Conservation (phyloP, 2,888 invertebrate species). For the Spisula solida region DNA sequence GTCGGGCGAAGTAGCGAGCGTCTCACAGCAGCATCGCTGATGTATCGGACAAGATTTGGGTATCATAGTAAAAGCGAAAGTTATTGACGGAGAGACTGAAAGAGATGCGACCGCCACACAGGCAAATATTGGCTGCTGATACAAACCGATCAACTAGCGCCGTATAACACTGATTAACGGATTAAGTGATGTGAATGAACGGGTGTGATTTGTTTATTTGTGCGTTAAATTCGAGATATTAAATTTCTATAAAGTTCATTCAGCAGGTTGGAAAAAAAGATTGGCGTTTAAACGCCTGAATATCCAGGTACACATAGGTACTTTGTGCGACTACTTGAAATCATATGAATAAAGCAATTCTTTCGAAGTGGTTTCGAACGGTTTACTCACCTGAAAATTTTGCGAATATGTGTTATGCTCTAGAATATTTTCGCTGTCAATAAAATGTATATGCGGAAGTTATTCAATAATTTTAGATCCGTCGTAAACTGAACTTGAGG, state of each 20-base stretch:
- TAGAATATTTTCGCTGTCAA: neutral
- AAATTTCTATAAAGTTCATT: constrained; percentile 2
- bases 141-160: neutral
- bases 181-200: constrained; percentile 10
- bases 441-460: too few relatives aligned
- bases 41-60: neutral
- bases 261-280: neutral
- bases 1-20: neutral
- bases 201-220: neutral
- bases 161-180: neutral
- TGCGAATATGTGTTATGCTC: neutral
- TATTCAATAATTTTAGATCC: too few relatives aligned
- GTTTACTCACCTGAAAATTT: neutral
- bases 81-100: neutral
- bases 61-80: neutral
- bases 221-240: neutral
- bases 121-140: neutral
- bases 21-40: neutral
- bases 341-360: neutral
- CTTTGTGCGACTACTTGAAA: neutral
- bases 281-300: neutral
- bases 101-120: neutral
- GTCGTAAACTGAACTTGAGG: too few relatives aligned
- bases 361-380: neutral
- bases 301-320: neutral